Base-by-base conservation (phyloP, 35 echinoderm and acorn worm species). In the Heliocidaris erythrogramma region DNA sequence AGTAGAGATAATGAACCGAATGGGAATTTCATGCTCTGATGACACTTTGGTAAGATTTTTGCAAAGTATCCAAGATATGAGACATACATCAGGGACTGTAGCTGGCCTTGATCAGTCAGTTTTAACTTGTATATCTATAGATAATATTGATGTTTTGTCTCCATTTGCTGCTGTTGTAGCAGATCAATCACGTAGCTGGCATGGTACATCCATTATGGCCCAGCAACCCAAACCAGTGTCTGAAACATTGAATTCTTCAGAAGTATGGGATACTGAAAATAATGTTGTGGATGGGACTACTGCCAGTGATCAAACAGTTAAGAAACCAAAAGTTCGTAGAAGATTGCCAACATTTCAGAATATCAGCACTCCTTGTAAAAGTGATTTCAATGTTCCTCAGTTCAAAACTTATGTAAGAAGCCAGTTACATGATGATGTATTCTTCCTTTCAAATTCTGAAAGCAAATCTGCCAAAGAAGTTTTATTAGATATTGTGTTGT, bases 81-180 rank as follows among this genome's bases (percentile, higher is more conserved):
- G 60, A 65, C 14, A 60, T 14, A 30, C 85, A 53, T 35, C 21
- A 50, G 78, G 78, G 4, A 6, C 88, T 9, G 5, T 88, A 16
- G 2, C 29, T 4, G 16, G 7, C 48, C 52, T 88, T 48, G 9
- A 13, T 53, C 2, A 12, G 1, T 84, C n/a, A 61, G 32, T 60
- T 48, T 96, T 96, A 27, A 94, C 96, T 48, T 87, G 94, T 48
- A 94, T 94, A 86, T 93, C 85, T 85, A 59, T 96, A 30, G 96
- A 96, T 60, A 96, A 92, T 96, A 94, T 96, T 49, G 94, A 94
- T 93, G 60, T 96, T 93, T 49, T 95, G 48, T 48, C 94, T 29
- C 94, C 88, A 85, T 94, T 92, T 85, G 96, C 96, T 59, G 31
- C 88, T 48, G 94, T 96, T 85, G 47, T 88, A 32, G 21, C 94